Conservation (phyloP, 2,888 invertebrate genomes). For the Punctoribates punctum region DNA sequence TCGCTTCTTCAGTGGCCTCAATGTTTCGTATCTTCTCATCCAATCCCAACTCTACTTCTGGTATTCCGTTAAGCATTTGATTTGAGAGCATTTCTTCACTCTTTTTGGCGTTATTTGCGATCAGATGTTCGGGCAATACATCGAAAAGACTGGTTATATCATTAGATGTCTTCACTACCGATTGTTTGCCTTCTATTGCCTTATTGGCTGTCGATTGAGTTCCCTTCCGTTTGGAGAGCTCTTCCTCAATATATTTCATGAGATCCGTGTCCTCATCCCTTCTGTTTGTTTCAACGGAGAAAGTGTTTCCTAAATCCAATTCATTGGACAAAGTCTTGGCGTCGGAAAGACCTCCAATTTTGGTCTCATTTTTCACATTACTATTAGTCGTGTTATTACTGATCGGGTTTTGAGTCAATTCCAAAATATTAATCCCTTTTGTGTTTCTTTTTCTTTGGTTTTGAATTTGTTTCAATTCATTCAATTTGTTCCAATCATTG, state of each 20-base stretch:
- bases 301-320: constrained; percentile 85
- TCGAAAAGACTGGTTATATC: constrained; percentile 57
- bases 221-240: constrained; percentile 79
- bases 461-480: constrained; percentile 37
- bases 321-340: constrained; percentile 39
- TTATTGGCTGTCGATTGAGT: too few species aligned
- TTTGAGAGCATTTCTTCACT: constrained; percentile 99
- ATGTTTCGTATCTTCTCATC: constrained; percentile 98
- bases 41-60: constrained; percentile 98
- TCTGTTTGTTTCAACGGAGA: constrained; percentile 96
- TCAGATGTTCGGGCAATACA: constrained; percentile 82
- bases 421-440: constrained; percentile 41
- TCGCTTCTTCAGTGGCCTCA: constrained; percentile 95
- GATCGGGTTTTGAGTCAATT: constrained; percentile 29
- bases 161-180: background rate
- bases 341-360: constrained; percentile 38
- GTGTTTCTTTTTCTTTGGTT: background rate
- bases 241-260: constrained; percentile 81
- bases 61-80: constrained; percentile 99
- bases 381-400: background rate
- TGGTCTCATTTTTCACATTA: constrained; percentile 7
- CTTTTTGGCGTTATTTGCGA: constrained; percentile 67
- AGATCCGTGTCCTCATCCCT: constrained; percentile 98
- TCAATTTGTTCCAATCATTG: constrained; percentile 38
- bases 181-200: too few species aligned